Evolutionary conservation across 2,888 invertebrate genomes (phyloP), one percentile per base, ranked within the genome.

Genomic region (Drosophila rubida): DNA sequence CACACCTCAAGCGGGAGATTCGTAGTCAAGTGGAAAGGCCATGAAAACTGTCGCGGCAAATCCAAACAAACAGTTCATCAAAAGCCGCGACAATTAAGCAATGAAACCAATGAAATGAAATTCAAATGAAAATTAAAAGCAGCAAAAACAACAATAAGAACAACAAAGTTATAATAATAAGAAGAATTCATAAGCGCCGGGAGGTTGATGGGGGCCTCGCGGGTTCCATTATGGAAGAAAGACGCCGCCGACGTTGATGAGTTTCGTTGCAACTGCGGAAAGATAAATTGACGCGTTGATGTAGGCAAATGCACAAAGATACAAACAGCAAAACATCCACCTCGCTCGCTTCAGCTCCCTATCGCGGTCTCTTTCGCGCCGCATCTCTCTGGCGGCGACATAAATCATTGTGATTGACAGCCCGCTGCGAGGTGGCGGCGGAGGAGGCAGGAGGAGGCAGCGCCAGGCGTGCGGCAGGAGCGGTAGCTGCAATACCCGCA

Each of bases 391-490:
- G 90, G 91, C 91, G 91, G 91, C 85, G 84, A 79, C 83, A 91
- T 91, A 91, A 91, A 91, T 91, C 91, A 91, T 91, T 90, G 90
- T 90, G 91, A 91, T 90, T 91, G 91, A 91, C 91, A 91, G 91
- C 83, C 77, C 81, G 84, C 79, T 80, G 78, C 54, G 54, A 61
- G 54, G 66, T 50, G 48, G 54, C 68, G 37, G 14, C 27, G 32
- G 41, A 9, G 4, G 7, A 22, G 1, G 11, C n/a, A 27, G 41
- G 1, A 11, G 27, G 50, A 46, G 53, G 45, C 16, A 37, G 60
- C n/a, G 37, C 22, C 25, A 25, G 44, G 42, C 13, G 48, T 45
- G 64, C 19, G 42, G 48, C 41, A 54, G 50, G 45, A 51, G 48
- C 50, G 58, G 39, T 55, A 62, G 73, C 59, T 82, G 77, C 75